Evolutionary conservation across 2,113 vertebrate genomes (phyloP).

Genomic region (Malurus alboscapulatus): DNA sequence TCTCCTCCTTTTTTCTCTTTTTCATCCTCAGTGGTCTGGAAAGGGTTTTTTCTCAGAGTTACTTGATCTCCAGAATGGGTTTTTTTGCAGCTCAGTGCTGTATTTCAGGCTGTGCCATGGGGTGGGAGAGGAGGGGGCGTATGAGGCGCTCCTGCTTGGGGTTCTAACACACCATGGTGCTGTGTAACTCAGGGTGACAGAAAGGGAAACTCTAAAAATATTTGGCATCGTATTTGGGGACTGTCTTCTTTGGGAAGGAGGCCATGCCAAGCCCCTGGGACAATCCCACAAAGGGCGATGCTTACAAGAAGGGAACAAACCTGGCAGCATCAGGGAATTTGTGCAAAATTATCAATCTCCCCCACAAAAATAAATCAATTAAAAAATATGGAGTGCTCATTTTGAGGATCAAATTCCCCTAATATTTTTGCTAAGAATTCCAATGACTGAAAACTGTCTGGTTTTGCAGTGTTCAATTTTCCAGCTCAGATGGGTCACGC

Average conservation of each 20-base stretch:
- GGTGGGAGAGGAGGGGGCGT: not conserved
- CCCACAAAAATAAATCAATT: not conserved
- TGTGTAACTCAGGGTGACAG: not conserved
- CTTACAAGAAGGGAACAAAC: fast-evolving
- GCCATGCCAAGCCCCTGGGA: not conserved
- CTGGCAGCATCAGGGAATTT: not conserved
- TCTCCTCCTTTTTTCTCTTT: not conserved
- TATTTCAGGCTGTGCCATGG: not conserved
- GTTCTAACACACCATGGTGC: fast-evolving
- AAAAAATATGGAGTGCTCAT: not conserved
- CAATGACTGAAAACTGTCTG: not conserved
- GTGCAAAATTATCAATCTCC: fast-evolving
- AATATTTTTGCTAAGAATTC: not conserved
- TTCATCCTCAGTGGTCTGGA: not conserved
- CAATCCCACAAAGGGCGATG: fast-evolving
- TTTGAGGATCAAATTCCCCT: not conserved
- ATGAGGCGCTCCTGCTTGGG: not conserved
- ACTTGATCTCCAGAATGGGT: not conserved
- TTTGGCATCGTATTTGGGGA: not conserved
- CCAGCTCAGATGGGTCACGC: not conserved
- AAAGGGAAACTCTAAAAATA: not conserved
- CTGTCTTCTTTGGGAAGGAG: not conserved
- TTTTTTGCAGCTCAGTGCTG: not conserved
- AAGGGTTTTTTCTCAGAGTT: not conserved
- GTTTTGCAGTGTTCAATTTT: fast-evolving